Conservation (phyloP, 1,140 invertebrate genomes). For the Bombus terrestris region DNA sequence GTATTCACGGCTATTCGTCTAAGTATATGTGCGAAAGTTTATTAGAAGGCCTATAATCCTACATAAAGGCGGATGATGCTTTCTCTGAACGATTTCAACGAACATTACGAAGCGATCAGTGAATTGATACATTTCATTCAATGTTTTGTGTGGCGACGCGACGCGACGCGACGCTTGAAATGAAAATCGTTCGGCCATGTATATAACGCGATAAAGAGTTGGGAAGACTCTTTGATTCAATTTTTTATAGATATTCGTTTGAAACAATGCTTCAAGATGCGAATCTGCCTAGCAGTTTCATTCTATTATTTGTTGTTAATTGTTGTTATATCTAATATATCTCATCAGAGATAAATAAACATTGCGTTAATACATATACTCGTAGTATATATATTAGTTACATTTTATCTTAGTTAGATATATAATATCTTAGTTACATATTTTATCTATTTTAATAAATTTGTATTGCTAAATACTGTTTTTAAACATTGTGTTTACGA, state of each 20-base stretch:
- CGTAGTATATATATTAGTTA: no score
- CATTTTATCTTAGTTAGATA: no score
- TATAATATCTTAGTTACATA: background rate
- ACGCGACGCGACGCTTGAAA: slow-evolving; percentile 9
- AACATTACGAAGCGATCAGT: slow-evolving; percentile 4
- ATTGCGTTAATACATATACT: no score
- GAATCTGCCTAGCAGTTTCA: background rate
- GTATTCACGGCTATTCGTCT: background rate
- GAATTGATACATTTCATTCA: background rate
- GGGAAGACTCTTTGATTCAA: background rate
- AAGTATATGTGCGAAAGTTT: slow-evolving; percentile 59
- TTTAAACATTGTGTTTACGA: accelerated
- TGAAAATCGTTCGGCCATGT: background rate
- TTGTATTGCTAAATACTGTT: background rate
- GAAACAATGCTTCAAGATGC: background rate
- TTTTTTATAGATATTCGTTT: background rate
- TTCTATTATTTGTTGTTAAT: background rate
- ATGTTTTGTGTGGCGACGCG: background rate
- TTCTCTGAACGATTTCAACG: slow-evolving; percentile 60
- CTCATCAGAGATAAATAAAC: background rate
- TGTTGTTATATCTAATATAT: background rate
- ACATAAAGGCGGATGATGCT: slow-evolving; percentile 65
- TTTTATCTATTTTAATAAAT: background rate
- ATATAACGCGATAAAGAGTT: background rate
- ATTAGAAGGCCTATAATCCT: slow-evolving; percentile 69